Evolutionary conservation across 2,797 vertebrate genomes (phyloP).

Genomic region (Cephalopachus bancanus): DNA sequence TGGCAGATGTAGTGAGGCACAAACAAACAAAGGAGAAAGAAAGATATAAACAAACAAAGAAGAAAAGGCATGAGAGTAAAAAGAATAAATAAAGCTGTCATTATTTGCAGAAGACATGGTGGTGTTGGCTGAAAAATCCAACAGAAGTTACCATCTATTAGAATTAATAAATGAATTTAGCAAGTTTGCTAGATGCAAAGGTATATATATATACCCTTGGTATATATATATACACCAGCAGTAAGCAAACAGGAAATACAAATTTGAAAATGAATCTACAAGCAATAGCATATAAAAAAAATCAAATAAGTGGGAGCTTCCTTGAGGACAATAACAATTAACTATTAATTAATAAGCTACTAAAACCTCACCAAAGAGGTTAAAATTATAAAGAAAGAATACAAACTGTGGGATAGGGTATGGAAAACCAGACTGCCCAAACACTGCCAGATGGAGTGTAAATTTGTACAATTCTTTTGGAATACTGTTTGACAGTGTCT

Average conservation of each 20-base stretch:
- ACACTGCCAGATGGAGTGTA: background rate
- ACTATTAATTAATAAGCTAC: background rate
- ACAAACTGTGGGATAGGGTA: background rate
- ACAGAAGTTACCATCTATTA: background rate
- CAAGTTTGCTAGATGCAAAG: background rate
- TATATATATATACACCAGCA: background rate
- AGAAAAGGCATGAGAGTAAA: background rate
- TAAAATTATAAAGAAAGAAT: constrained; percentile 16
- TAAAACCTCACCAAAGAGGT: background rate
- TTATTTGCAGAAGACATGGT: background rate
- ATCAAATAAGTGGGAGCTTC: background rate
- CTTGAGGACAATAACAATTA: background rate
- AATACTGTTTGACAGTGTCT: constrained; percentile 27
- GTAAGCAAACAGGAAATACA: background rate
- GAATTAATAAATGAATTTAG: constrained; percentile 1
- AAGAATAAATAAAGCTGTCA: background rate
- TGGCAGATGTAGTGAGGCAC: background rate
- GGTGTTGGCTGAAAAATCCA: background rate
- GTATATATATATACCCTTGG: background rate
- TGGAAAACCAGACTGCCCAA: background rate
- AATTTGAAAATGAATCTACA: background rate
- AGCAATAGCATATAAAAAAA: background rate
- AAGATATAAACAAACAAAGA: background rate
- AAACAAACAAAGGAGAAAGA: background rate
- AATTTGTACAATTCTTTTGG: background rate